A percentile compares a stretch with the other conserved stretches of the same genome.
phyloP scores from a whole-genome alignment of 2,113 vertebrate genomes.

The Corydoras maculifer region DNA sequence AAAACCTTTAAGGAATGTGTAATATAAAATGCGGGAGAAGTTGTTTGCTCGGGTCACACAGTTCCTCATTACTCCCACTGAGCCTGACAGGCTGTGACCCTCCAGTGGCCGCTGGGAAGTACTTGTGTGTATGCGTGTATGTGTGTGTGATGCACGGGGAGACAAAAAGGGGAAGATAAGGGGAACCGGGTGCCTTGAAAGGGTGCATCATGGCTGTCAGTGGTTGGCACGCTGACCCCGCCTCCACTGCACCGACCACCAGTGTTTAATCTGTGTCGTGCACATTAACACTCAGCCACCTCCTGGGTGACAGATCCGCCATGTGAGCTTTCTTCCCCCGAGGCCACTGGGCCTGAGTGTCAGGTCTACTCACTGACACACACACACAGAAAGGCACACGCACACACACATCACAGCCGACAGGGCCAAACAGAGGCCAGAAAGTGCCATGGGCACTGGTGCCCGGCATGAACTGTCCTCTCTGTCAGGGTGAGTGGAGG shows the following conservation, averaged over 20 bases:
- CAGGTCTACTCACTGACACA: constrained; percentile 60
- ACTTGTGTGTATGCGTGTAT: constrained; percentile 5
- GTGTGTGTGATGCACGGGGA: not conserved
- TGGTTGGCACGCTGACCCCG: constrained; percentile 76
- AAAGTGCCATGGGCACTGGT: constrained; percentile 52
- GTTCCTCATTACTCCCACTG: not conserved
- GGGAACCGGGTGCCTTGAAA: constrained; percentile 46
- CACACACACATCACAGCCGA: constrained; percentile 28
- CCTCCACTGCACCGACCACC: constrained; percentile 72
- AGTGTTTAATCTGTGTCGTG: constrained; percentile 88
- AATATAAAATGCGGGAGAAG: not conserved
- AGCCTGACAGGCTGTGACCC: not conserved
- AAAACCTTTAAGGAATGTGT: not conserved
- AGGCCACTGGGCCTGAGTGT: constrained; percentile 48
- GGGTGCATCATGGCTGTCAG: constrained; percentile 69
- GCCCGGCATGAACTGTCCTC: constrained; percentile 61
- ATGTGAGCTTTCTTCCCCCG: constrained; percentile 67
- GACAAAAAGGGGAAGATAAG: constrained; percentile 25
- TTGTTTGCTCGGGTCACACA: not conserved
- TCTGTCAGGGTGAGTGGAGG: constrained; percentile 53
- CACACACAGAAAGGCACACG: constrained; percentile 39
- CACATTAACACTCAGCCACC: constrained; percentile 89
- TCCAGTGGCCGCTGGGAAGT: constrained; percentile 7
- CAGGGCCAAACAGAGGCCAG: constrained; percentile 36
- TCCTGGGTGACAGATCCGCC: constrained; percentile 89